A percentile compares a stretch with the other conserved stretches of the same genome.
phyloP scores from a whole-genome alignment of 2,888 invertebrate species.

The Clepsis dumicolana region DNA sequence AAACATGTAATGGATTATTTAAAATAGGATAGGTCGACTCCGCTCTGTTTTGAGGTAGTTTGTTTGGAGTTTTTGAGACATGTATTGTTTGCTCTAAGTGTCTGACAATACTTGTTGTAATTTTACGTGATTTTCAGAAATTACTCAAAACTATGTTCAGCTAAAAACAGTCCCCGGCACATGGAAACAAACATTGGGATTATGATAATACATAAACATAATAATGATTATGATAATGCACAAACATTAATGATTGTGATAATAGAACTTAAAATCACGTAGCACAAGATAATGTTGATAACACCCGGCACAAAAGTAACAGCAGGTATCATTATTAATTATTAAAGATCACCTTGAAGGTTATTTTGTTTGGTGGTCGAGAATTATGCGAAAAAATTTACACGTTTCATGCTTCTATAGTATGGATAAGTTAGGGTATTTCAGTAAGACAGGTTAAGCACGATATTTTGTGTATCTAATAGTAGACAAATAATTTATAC shows the following conservation, averaged over 20 bases:
- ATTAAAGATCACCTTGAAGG: too few species aligned
- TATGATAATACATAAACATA: too few species aligned
- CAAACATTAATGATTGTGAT: background rate
- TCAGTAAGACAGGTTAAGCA: background rate
- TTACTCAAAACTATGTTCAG: background rate
- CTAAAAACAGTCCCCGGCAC: background rate
- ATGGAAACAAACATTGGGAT: background rate
- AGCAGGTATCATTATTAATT: background rate
- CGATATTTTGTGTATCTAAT: background rate
- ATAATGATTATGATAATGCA: background rate
- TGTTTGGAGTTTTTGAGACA: background rate
- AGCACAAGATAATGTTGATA: background rate
- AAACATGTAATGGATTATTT: slow-evolving; percentile 15
- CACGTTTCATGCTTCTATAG: too few species aligned
- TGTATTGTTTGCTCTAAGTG: background rate
- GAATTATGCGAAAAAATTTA: too few species aligned
- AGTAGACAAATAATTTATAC: background rate
- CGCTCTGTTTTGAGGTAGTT: background rate
- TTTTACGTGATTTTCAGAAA: too few species aligned
- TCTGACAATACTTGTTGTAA: background rate
- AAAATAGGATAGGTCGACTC: slow-evolving; percentile 1
- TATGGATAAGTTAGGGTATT: too few species aligned
- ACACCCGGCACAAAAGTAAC: background rate
- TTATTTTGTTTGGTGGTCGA: too few species aligned
- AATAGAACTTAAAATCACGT: background rate